Conservation (phyloP, 2,888 invertebrate genomes). For the Ophonus ardosiacus region DNA sequence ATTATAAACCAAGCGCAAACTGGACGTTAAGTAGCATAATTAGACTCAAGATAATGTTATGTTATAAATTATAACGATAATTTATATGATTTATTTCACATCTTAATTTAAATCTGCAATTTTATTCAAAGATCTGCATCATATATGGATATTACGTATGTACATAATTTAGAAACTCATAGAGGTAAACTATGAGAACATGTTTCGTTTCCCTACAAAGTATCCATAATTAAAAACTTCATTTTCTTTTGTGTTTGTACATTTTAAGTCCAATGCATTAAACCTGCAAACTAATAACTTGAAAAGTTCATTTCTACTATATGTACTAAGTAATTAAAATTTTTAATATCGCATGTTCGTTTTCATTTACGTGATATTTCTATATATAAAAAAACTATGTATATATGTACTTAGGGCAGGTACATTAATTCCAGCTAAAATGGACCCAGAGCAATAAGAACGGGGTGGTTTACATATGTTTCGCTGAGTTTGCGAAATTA, state of each 20-base stretch:
- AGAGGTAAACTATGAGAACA: too few species aligned
- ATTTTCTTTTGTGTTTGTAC: slow-evolving; percentile 1
- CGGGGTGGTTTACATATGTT: slow-evolving; percentile 7
- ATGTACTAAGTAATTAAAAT: slow-evolving; percentile 22
- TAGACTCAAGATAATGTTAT: too few species aligned
- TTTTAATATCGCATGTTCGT: slow-evolving; percentile 40
- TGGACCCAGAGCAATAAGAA: slow-evolving; percentile 5
- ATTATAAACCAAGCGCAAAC: too few species aligned
- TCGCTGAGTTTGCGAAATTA: slow-evolving; percentile 28
- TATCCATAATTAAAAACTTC: slow-evolving; percentile 10
- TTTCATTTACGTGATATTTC: slow-evolving; percentile 18
- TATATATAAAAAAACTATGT: background rate
- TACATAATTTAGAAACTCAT: too few species aligned
- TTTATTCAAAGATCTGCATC: too few species aligned
- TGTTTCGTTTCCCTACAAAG: too few species aligned
- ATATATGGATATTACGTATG: too few species aligned
- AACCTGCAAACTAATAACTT: slow-evolving; percentile 30
- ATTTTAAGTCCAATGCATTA: slow-evolving; percentile 21
- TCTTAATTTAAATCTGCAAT: too few species aligned
- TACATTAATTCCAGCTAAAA: slow-evolving; percentile 14
- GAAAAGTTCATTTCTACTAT: slow-evolving; percentile 15
- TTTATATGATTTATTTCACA: too few species aligned
- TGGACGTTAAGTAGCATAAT: too few species aligned
- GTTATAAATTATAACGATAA: too few species aligned
- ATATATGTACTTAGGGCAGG: background rate